Evolutionary conservation across 2,797 vertebrate genomes (phyloP).

Genomic region (Galagoides demidoff): DNA sequence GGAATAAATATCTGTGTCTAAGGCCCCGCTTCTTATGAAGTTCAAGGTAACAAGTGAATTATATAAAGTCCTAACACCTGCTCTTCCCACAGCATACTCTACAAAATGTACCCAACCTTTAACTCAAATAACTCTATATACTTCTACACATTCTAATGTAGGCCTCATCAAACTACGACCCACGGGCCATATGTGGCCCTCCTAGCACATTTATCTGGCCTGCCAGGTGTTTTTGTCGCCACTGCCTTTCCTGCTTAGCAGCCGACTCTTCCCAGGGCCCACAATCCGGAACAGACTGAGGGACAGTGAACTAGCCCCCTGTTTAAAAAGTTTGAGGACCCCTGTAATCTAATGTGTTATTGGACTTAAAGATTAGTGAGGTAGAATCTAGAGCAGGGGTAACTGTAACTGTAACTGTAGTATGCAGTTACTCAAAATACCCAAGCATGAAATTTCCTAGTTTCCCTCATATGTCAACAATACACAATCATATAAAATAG

Average conservation of each 20-base stretch:
- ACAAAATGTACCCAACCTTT: not conserved
- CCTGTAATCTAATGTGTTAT: not conserved
- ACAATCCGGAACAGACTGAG: too few species aligned
- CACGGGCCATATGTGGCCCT: too few species aligned
- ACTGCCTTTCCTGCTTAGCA: too few species aligned
- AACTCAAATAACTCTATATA: not conserved
- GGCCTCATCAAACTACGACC: too few species aligned
- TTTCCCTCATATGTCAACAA: conserved; percentile 34
- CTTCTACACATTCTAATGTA: not conserved
- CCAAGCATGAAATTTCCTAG: not conserved
- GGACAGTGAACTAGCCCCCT: too few species aligned
- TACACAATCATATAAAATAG: conserved; percentile 1
- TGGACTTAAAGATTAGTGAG: not conserved
- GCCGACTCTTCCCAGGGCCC: too few species aligned
- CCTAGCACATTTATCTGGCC: too few species aligned
- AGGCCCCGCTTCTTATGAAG: not conserved
- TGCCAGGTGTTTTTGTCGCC: too few species aligned
- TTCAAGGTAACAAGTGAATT: conserved; percentile 20
- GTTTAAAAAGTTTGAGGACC: too few species aligned
- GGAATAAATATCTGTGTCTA: not conserved
- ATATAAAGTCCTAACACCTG: not conserved
- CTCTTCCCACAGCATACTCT: not conserved
- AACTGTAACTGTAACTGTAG: too few species aligned
- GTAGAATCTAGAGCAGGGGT: not conserved
- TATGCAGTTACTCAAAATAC: not conserved